A percentile compares a stretch with the other conserved stretches of the same genome.
phyloP scores from a whole-genome alignment of 1,140 invertebrate species.

The Drosophila pectinifera region DNA sequence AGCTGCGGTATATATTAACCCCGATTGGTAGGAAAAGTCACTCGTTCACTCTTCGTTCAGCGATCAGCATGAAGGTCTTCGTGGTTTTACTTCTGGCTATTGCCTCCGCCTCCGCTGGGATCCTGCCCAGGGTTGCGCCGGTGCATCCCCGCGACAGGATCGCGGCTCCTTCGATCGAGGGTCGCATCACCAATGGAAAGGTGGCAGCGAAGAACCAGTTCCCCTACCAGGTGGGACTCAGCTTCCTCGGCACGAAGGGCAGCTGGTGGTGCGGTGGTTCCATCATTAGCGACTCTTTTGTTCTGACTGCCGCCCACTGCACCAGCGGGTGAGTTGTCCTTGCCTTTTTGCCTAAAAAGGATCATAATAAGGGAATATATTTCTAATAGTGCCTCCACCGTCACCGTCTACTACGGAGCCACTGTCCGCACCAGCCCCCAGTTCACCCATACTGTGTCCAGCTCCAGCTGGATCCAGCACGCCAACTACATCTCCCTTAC shows the following conservation, averaged over 20 bases:
- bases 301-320: constrained; percentile 88
- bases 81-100: neutral
- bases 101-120: neutral
- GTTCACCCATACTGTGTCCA: constrained; percentile 45
- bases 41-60: neutral
- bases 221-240: constrained; percentile 85
- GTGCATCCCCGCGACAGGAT: constrained; percentile 6
- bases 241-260: constrained; percentile 49
- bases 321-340: neutral
- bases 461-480: constrained; percentile 50
- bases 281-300: constrained; percentile 85
- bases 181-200: constrained; percentile 73
- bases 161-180: constrained; percentile 41
- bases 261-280: constrained; percentile 85
- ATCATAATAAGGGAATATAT: neutral
- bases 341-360: neutral
- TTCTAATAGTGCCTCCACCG: constrained; percentile 5
- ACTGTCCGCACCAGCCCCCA: constrained; percentile 57
- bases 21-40: neutral
- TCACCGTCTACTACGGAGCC: constrained; percentile 64
- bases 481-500: constrained; percentile 44
- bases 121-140: neutral
- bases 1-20: no score
- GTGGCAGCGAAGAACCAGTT: constrained; percentile 83
- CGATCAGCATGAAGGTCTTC: constrained; percentile 7